Evolutionary conservation across 2,797 vertebrate genomes (phyloP).

Genomic region (Ptychobarbus kaznakovi): DNA sequence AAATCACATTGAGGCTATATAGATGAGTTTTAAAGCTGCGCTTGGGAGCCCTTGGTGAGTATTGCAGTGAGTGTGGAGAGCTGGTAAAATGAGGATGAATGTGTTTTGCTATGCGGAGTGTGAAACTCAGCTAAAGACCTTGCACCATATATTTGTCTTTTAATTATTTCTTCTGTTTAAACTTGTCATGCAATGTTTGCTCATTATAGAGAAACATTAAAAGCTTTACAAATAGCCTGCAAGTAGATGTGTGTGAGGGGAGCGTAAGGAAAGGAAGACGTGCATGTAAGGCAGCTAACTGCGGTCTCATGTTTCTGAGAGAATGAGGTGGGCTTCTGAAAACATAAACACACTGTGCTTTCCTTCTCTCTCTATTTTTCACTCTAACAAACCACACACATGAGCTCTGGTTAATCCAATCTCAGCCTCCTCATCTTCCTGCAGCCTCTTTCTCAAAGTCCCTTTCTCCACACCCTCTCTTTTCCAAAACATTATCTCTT

Average conservation of each 20-base stretch:
- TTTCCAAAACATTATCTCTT: constrained; percentile 43
- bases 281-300: constrained; percentile 43
- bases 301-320: constrained; percentile 52
- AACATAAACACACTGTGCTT: constrained; percentile 44
- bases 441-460: constrained; percentile 72
- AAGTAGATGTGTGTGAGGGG: constrained; percentile 58
- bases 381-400: constrained; percentile 40
- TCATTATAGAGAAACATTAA: constrained; percentile 76
- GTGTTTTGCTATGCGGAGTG: constrained; percentile 50
- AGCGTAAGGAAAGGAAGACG: neutral
- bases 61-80: constrained; percentile 30
- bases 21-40: constrained; percentile 48
- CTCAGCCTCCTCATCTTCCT: constrained; percentile 72
- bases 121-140: constrained; percentile 48
- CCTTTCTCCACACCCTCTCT: constrained; percentile 30
- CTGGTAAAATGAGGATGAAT: constrained; percentile 52
- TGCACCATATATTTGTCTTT: constrained; percentile 49
- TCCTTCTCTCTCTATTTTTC: constrained; percentile 19
- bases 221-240: constrained; percentile 73
- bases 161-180: constrained; percentile 58
- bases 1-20: constrained; percentile 43
- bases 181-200: constrained; percentile 68
- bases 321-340: constrained; percentile 47
- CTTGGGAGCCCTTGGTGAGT: constrained; percentile 20
- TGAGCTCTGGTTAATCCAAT: constrained; percentile 78